Evolutionary conservation across 2,797 vertebrate genomes (phyloP).

Genomic region (Enteromius argenteus): DNA sequence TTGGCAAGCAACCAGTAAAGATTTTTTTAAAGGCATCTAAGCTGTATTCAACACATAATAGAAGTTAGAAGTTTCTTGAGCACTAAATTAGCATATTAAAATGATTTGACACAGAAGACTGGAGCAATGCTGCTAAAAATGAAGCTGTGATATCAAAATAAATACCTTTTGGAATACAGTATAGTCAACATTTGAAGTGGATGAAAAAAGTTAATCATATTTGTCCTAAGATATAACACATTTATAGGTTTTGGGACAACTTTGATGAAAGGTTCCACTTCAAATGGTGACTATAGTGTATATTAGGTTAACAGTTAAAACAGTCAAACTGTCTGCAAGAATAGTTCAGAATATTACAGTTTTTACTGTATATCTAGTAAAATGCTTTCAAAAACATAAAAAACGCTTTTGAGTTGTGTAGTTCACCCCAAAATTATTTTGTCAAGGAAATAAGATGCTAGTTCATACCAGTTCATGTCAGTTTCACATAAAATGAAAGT

Average conservation of each 20-base stretch:
- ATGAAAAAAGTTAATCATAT: no score
- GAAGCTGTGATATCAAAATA: neutral
- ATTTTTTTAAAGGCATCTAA: neutral
- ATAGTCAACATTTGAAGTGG: no score
- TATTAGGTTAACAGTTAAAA: neutral
- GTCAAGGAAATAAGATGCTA: neutral
- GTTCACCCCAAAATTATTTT: neutral
- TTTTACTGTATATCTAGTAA: neutral
- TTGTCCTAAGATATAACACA: no score
- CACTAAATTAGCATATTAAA: neutral
- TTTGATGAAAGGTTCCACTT: no score
- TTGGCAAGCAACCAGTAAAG: neutral
- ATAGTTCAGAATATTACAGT: neutral
- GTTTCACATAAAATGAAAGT: neutral
- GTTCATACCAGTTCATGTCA: neutral
- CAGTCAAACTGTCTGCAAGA: neutral
- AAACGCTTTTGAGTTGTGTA: neutral
- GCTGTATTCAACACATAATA: neutral
- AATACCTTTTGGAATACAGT: neutral
- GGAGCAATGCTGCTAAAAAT: neutral
- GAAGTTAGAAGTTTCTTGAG: neutral
- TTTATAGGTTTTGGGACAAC: no score
- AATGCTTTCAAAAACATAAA: neutral
- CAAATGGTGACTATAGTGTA: neutral
- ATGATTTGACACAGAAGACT: neutral